These are phyloP conservation scores for human DNA, from an alignment of 2,113 vertebrate species.

Conservation along the genomic window DNA sequence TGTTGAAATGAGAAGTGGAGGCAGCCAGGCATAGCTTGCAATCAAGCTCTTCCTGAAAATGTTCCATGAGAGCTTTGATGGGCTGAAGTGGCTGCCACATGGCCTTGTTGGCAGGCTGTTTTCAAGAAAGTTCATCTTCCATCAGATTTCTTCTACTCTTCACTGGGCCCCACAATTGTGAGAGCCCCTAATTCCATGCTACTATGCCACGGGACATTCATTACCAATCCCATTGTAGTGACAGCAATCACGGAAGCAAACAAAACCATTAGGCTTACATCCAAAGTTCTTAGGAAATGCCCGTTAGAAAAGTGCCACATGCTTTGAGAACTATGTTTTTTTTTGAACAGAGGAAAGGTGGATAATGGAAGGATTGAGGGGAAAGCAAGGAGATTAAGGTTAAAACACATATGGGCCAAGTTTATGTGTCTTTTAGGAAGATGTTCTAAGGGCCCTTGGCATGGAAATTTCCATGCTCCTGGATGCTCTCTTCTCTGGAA, in stretches of 20 bases:
- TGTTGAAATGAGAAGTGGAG: constrained; percentile 56
- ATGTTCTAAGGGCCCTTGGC: background rate
- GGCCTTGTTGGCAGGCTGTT: background rate
- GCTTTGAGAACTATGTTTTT: background rate
- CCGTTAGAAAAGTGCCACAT: background rate
- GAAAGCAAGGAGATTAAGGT: background rate
- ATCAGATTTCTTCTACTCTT: background rate
- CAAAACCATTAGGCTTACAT: background rate
- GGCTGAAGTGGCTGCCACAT: constrained; percentile 44
- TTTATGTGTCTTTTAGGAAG: background rate
- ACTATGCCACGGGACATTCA: background rate
- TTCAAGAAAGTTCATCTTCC: constrained; percentile 34
- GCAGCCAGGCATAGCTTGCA: constrained; percentile 77
- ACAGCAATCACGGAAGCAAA: background rate
- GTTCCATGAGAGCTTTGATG: constrained; percentile 58
- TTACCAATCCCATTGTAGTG: background rate
- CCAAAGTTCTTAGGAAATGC: background rate
- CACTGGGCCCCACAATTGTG: background rate
- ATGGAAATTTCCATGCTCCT: background rate
- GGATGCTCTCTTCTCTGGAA: background rate
- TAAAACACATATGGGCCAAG: background rate
- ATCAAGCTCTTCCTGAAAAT: constrained; percentile 67
- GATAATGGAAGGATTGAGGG: background rate
- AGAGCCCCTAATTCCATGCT: background rate
- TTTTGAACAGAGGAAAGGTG: background rate